Conservation (phyloP, 2,797 vertebrate species). For the Anomalospiza imberbis region DNA sequence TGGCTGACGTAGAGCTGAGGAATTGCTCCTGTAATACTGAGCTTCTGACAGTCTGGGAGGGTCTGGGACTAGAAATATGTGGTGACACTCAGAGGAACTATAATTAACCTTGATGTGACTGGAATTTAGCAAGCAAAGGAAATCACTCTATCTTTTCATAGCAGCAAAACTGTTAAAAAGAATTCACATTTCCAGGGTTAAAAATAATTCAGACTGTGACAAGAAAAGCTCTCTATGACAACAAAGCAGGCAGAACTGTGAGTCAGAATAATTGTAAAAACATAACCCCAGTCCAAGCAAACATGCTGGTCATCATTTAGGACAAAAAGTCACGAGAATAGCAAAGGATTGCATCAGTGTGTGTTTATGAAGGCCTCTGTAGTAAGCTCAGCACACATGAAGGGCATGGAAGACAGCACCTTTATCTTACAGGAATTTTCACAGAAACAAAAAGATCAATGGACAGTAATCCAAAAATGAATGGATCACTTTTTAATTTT, state of each 20-base stretch:
- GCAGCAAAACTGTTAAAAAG: background rate
- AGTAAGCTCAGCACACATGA: background rate
- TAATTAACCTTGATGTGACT: background rate
- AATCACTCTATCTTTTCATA: background rate
- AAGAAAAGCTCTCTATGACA: background rate
- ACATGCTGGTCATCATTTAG: background rate
- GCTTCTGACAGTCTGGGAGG: background rate
- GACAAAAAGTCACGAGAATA: background rate
- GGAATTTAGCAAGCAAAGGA: background rate
- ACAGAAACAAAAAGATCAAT: background rate
- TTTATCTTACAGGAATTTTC: background rate
- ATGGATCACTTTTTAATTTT: background rate
- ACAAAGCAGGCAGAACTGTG: background rate
- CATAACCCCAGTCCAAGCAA: background rate
- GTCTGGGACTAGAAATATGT: background rate
- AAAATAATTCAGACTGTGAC: background rate
- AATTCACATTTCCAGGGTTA: background rate
- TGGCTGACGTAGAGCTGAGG: background rate
- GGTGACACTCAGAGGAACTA: background rate
- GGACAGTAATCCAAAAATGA: background rate
- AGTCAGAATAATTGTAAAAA: background rate
- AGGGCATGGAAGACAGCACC: background rate
- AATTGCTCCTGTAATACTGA: background rate
- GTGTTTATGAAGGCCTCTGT: background rate
- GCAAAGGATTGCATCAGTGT: background rate